Conservation (phyloP, 2,113 vertebrate genomes). For the Sebastes schlegelii region DNA sequence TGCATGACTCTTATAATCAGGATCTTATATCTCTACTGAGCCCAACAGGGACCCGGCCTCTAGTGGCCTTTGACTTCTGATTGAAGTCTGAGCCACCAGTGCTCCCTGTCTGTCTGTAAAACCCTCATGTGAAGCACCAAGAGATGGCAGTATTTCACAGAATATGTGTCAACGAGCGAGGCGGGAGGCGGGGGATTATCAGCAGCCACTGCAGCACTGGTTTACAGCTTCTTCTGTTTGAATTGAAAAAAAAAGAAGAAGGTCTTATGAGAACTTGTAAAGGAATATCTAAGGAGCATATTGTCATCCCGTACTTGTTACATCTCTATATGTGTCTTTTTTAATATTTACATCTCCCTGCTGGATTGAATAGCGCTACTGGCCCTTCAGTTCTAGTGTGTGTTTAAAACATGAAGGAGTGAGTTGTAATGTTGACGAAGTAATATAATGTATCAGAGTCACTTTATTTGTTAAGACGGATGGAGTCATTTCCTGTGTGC, state of each 20-base stretch:
- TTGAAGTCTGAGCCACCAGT: constrained; percentile 26
- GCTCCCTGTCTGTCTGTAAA: not conserved
- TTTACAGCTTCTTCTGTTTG: constrained; percentile 76
- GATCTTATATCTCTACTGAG: constrained; percentile 14
- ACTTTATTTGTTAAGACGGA: constrained; percentile 57
- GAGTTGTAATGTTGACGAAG: constrained; percentile 69
- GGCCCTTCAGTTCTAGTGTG: constrained; percentile 56
- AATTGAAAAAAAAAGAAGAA: constrained; percentile 50
- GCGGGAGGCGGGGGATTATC: constrained; percentile 40
- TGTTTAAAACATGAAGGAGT: constrained; percentile 68
- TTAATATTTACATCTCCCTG: constrained; percentile 70
- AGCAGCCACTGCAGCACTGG: constrained; percentile 61
- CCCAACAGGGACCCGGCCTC: constrained; percentile 35
- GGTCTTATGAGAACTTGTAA: constrained; percentile 74
- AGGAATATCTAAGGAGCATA: constrained; percentile 73
- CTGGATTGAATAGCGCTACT: constrained; percentile 58
- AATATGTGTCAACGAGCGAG: constrained; percentile 77
- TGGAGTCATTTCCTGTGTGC: constrained; percentile 40
- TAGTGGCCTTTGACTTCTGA: constrained; percentile 52
- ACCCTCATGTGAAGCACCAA: constrained; percentile 71
- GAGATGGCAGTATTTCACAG: constrained; percentile 98
- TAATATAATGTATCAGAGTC: constrained; percentile 45
- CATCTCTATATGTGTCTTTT: constrained; percentile 63
- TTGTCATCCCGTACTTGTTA: constrained; percentile 66
- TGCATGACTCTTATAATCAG: not conserved